Conservation (phyloP, 2,888 invertebrate genomes). For the Dascillus cervinus region DNA sequence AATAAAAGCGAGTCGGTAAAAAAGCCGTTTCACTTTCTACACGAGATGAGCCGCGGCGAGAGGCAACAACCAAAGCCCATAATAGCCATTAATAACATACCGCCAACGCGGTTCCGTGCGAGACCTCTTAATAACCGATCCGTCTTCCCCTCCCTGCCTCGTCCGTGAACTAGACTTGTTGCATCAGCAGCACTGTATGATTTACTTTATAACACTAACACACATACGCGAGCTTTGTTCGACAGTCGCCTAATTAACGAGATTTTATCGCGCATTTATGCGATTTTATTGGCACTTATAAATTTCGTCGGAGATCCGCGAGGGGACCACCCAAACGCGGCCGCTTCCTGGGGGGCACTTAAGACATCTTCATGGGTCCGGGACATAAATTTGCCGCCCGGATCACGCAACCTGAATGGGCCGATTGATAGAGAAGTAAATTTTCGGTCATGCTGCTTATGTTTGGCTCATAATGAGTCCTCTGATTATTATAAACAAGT, state of each 20-base stretch:
- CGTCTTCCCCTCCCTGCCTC: constrained; percentile 22
- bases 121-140: constrained; percentile 38
- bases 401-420: constrained; percentile 36
- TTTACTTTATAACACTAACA: constrained; percentile 26
- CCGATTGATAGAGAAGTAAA: constrained; percentile 35
- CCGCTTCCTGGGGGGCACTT: constrained; percentile 41
- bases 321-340: constrained; percentile 36
- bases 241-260: constrained; percentile 5
- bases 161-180: constrained; percentile 26
- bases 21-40: no score
- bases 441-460: constrained; percentile 18
- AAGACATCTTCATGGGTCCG: constrained; percentile 37
- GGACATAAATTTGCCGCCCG: constrained; percentile 37
- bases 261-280: constrained; percentile 3
- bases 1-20: no score
- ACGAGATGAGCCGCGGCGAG: constrained; percentile 13
- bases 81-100: constrained; percentile 39
- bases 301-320: no score
- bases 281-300: constrained; percentile 11
- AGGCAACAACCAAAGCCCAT: constrained; percentile 24
- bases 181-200: constrained; percentile 24
- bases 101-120: constrained; percentile 38
- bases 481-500: no score
- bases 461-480: no score
- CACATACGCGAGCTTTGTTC: constrained; percentile 20